Evolutionary conservation across 2,797 vertebrate species (phyloP), one percentile per base, ranked within the genome.

Genomic region (Pseudochaenichthys georgianus): DNA sequence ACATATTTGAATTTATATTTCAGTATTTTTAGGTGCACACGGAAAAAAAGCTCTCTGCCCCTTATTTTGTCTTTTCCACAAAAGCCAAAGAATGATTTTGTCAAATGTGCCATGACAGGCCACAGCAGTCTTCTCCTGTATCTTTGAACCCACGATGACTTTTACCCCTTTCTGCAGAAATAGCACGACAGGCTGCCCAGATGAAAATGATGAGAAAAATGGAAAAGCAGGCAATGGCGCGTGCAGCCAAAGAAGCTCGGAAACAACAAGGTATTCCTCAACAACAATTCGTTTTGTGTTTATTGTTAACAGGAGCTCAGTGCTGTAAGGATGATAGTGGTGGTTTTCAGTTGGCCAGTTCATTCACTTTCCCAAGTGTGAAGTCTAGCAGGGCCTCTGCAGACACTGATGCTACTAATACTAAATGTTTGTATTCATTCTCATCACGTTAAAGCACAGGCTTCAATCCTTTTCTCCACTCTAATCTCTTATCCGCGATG

Each of bases 201-300:
- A 97, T 99, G 95, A 99, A 99, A 90, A 95, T 99, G 90, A 96
- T 99, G 93, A 97, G 97, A 87, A 99, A 99, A 94, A 96, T 99
- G 87, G 98, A 99, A 94, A 99, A 98, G 78, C 98, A 99, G 86
- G 98, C 99, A 19, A 93, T 98, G 77, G 97, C 96, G 1, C 96
- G 97, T 78, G 97, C 97, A 73, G 98, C 98, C 83, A 99, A 99
- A 95, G 98, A 99, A 91, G 98, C 98, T 3, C 97, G 97, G 80
- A 99, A 98, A 91, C 98, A 98, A 80, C 98, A 99, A 95, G 98
- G 98, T 97, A 90, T 74, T 68, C 62, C 16, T 38, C 34, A 7
- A 38, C 34, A 38, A 38, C 15, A 21, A 13, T 15, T 34, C 47
- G 52, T 47, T 50, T 51, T 34, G 17, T 70, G 6, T 61, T 21